These are phyloP conservation scores for Mycetomoellerius zeteki DNA, from an alignment of 1,140 invertebrate genomes.

Conservation along the genomic window DNA sequence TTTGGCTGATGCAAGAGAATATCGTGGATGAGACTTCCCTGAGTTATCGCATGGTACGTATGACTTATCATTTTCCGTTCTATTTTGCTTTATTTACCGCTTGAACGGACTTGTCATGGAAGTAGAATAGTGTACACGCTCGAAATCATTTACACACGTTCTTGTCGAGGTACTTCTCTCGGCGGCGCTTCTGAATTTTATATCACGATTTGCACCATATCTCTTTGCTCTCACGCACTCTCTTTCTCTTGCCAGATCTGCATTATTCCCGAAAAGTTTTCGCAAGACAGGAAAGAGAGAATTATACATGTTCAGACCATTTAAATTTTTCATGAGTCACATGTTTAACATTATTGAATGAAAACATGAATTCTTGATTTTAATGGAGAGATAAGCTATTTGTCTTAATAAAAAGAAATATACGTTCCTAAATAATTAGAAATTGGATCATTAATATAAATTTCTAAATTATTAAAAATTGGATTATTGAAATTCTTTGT, in stretches of 20 bases:
- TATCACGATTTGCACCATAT: slow-evolving; percentile 36
- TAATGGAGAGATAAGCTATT: neutral
- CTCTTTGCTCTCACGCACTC: slow-evolving; percentile 20
- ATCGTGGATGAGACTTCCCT: slow-evolving; percentile 78
- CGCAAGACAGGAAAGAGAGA: neutral
- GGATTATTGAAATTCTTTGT: neutral
- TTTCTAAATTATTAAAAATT: neutral
- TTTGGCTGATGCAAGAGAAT: slow-evolving; percentile 82
- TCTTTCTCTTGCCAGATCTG: slow-evolving; percentile 25
- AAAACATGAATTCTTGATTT: neutral
- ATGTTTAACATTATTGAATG: neutral
- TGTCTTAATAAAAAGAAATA: neutral
- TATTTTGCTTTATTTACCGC: slow-evolving; percentile 71
- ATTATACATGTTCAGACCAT: neutral
- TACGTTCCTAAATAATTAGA: neutral
- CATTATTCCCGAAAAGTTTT: slow-evolving; percentile 37
- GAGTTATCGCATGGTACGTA: slow-evolving; percentile 84
- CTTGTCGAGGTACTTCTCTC: slow-evolving; percentile 10
- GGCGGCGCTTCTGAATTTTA: slow-evolving; percentile 46
- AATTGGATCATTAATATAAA: neutral
- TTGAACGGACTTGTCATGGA: slow-evolving; percentile 50
- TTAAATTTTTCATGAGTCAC: neutral
- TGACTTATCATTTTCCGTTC: slow-evolving; percentile 75
- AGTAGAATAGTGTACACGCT: slow-evolving; percentile 61
- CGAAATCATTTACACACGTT: slow-evolving; percentile 33